Evolutionary conservation across 2,888 invertebrate genomes (phyloP), one percentile per base, ranked within the genome.

Genomic region (Caenorhabditis sp.): DNA sequence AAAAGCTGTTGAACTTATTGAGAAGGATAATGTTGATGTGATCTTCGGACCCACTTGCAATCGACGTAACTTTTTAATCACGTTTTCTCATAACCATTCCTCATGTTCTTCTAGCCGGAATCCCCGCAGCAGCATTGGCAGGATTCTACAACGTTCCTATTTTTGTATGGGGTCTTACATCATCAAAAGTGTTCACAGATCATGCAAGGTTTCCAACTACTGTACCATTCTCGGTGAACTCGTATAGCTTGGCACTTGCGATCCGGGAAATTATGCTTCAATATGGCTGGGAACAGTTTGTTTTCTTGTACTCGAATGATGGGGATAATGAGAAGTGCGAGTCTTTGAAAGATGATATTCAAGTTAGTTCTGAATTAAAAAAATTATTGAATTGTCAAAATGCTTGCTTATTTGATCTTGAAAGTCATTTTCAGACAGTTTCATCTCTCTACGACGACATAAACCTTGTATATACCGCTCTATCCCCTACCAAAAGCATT

Each of bases 221-320:
- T n/a, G 40, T 83, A 9, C 58, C 74, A n/a, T 76, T 80, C 28
- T 74, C 78, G 8, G 58, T 71, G 5, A 65, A 77, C 35, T 68
- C 72, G 18, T 82, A 62, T 37, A 77, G 84, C 55, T 62, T 84
- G 3, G 78, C 82, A 11, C 60, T 80, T 32, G 82, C 85, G 15
- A 64, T 84, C 6, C 55, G 55, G 13, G 62, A 44, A 60, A 51
- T 87, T 26, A 24, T 89, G 51, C 35, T 47, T 24, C 69, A 87
- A 35, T 89, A 77, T 68, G 79, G 84, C 9, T 89, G 89, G 89
- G 64, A 58, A 8, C 81, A 88, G 70, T 88, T 88, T 64, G 88
- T 85, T 9, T 86, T 85, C 40, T 47, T 89, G 32, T 89, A 89
- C 67, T 80, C 84, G 9, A 72, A 69, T 28, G 65, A 74, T 58